These are phyloP conservation scores for Cephus pygmeus DNA, from an alignment of 2,888 invertebrate species.

Conservation along the genomic window DNA sequence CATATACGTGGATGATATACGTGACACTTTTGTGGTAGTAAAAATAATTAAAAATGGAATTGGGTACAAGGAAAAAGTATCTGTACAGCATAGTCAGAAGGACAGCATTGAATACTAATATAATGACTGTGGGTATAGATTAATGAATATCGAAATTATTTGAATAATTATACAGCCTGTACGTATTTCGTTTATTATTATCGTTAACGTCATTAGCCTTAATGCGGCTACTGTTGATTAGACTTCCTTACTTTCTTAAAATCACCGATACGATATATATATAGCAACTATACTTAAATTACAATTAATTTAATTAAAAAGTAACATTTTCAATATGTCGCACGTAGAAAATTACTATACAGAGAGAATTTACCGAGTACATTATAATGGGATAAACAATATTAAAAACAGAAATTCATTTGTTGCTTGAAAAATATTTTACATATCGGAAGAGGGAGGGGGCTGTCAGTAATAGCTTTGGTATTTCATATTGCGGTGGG, in stretches of 20 bases:
- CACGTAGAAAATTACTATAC: slow-evolving; percentile 42
- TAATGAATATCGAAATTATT: slow-evolving; percentile 24
- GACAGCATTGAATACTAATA: neutral
- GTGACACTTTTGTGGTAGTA: neutral
- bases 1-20: neutral
- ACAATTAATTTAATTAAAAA: slow-evolving; percentile 30
- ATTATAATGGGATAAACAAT: neutral
- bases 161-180: slow-evolving; percentile 46
- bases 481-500: slow-evolving; percentile 58
- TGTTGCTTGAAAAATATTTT: slow-evolving; percentile 39
- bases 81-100: neutral
- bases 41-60: neutral
- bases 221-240: slow-evolving; percentile 36
- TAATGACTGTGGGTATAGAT: neutral
- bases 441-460: slow-evolving; percentile 36
- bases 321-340: slow-evolving; percentile 26
- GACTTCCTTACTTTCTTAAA: slow-evolving; percentile 33
- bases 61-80: neutral
- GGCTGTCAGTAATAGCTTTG: slow-evolving; percentile 49
- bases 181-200: slow-evolving; percentile 48
- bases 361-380: slow-evolving; percentile 31
- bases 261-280: slow-evolving; percentile 33
- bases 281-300: slow-evolving; percentile 36
- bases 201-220: slow-evolving; percentile 46
- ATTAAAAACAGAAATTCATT: slow-evolving; percentile 29